Evolutionary conservation across 2,888 invertebrate genomes (phyloP), one percentile per base, ranked within the genome.

Genomic region (Ametastegia equiseti): DNA sequence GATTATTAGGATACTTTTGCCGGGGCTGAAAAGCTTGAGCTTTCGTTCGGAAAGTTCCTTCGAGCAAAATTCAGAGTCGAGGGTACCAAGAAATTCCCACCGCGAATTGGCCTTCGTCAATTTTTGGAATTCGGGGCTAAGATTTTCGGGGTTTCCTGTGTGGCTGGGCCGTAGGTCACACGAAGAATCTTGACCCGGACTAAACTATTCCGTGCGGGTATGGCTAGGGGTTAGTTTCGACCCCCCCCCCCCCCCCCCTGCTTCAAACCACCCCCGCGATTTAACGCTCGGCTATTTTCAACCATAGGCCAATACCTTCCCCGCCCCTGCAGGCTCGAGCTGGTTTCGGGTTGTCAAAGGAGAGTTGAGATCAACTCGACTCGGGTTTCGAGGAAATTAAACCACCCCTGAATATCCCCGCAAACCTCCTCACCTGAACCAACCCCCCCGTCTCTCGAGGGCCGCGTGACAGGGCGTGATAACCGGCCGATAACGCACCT

Each of bases 351-450:
- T 60, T 78, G 78, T 78, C 78, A 69, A 54, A 71, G 80, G 84
- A 71, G 84, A 83, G 83, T 84, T 80, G 82, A 83, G 85, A 86
- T 85, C 86, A 84, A 86, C 83, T 84, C 84, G 85, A 87, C 88
- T 90, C 88, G 84, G 85, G 88, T 90, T 87, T 86, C 88, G 83
- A 84, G 87, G 88, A 89, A 89, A 89, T 89, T 89, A 88, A 89
- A 89, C 78, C 63, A 57, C 42, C 78, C 78, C 75, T 15, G 11
- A 33, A 19, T 9, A 47, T 36, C 23, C 15, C 23, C 27, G 9
- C 2, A 11, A 63, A 33, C 50, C 63, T 65, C 54, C 47, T 27
- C 45, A 15, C 71, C 73, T n/a, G 42, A 15, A 30, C 47, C 27
- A 11, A 13, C 67, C 42, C 71, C 30, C 30, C 71, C 42, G 71